phyloP scores from a whole-genome alignment of 2,113 vertebrate genomes.

The Hydropotes inermis region DNA sequence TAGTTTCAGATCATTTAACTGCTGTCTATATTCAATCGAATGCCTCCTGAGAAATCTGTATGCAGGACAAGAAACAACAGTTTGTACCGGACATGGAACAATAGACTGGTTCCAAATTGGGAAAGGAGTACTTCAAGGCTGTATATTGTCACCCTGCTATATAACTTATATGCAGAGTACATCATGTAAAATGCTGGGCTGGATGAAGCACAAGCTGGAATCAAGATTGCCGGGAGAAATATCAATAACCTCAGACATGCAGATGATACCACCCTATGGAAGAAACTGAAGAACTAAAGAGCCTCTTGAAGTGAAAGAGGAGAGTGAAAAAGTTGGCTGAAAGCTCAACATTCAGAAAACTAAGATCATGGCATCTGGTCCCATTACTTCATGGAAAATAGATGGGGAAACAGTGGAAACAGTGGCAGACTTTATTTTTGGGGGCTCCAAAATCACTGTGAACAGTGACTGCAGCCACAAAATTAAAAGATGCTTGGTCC shows the following conservation, averaged over 20 bases:
- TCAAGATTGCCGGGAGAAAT: not conserved
- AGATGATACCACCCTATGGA: not conserved
- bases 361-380: not conserved
- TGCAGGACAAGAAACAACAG: not conserved
- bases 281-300: not conserved
- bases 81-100: not conserved
- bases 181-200: not conserved
- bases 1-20: not conserved
- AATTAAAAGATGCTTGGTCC: not conserved
- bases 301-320: not conserved
- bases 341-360: not conserved
- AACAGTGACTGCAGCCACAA: not conserved
- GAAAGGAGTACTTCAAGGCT: not conserved
- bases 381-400: not conserved
- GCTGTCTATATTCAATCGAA: not conserved
- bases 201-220: not conserved
- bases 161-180: not conserved
- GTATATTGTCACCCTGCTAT: not conserved
- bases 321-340: not conserved
- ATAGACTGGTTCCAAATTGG: not conserved
- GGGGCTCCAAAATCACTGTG: not conserved
- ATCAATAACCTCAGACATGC: not conserved
- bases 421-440: not conserved
- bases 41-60: not conserved
- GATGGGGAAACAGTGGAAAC: not conserved